Evolutionary conservation across 2,888 invertebrate species (phyloP), one percentile per base, ranked within the genome.

Genomic region (Dicyrtomina minuta): DNA sequence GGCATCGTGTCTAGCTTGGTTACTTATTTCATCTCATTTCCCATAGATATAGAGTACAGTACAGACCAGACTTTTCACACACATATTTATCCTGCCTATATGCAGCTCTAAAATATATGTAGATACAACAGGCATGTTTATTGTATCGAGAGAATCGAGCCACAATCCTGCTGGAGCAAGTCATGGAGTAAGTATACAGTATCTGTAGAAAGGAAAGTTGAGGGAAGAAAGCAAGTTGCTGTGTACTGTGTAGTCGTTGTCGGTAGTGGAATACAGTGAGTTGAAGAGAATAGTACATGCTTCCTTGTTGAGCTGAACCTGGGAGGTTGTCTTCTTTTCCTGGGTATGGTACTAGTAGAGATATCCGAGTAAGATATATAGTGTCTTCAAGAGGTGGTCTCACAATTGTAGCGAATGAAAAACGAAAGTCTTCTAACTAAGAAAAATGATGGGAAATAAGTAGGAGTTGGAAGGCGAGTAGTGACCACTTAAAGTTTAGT

Each of bases 401-500:
- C 62, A 62, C n/a, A 62, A 26, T 62, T 62, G 46, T 62, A 49
- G 51, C 20, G 65, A 51, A 22, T n/a, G 41, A 65, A 53, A 65
- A 53, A 51, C 1, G 17, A 66, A 58, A 58, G 66, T 58, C 66
- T 56, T 58, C 44, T 58, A 66, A 58, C 66, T 58, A 44, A 56
- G 58, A 56, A 58, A 58, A 66, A 66, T 46, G 56, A 55, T 68
- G 58, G 58, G 58, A 53, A 68, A 60, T 58, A 68, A 60, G 58
- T 58, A 68, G 44, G 67, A 59, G 59, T 51, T 60, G 58, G 64
- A 58, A 53, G 62, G 61, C 55, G 66, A 67, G 66, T 72, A 67
- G 66, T 72, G 72, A 72, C 72, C 72, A 72, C 72, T 72, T 70
- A 70, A 66, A 70, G 60, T 64, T 70, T 66, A 67, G 72, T 58